Evolutionary conservation across 2,888 invertebrate species (phyloP).

Genomic region (Anticlea derivata): DNA sequence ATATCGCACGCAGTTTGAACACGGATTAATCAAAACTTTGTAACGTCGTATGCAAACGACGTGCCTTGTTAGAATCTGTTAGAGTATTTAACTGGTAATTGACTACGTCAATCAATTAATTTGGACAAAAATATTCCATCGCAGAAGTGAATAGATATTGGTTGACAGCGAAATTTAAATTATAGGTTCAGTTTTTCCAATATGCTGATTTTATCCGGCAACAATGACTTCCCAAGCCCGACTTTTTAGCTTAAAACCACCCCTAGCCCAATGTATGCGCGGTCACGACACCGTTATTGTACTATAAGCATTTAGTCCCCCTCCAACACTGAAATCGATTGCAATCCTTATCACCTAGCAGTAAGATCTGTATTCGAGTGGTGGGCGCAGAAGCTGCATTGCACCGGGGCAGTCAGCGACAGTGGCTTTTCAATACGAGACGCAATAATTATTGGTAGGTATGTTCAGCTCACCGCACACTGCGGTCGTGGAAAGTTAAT

Average conservation of each 20-base stretch:
- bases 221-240: constrained; percentile 17
- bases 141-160: too few relatives aligned
- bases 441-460: constrained; percentile 45
- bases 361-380: constrained; percentile 16
- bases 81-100: too few relatives aligned
- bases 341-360: constrained; percentile 11
- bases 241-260: constrained; percentile 20
- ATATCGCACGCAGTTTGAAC: too few relatives aligned
- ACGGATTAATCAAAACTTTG: too few relatives aligned
- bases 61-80: too few relatives aligned
- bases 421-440: constrained; percentile 46
- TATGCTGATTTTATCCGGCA: constrained; percentile 15
- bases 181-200: not conserved
- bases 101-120: too few relatives aligned
- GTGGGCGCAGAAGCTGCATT: constrained; percentile 25
- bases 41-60: too few relatives aligned
- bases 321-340: constrained; percentile 1
- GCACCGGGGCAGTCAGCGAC: constrained; percentile 33
- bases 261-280: constrained; percentile 52
- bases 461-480: constrained; percentile 24
- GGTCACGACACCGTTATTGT: constrained; percentile 61
- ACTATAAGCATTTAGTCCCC: constrained; percentile 49
- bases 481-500: constrained; percentile 13
- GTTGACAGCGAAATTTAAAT: constrained; percentile 5
- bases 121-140: too few relatives aligned